These are phyloP conservation scores for Leptothorax acervorum DNA, from an alignment of 2,888 invertebrate genomes.

Conservation along the genomic window DNA sequence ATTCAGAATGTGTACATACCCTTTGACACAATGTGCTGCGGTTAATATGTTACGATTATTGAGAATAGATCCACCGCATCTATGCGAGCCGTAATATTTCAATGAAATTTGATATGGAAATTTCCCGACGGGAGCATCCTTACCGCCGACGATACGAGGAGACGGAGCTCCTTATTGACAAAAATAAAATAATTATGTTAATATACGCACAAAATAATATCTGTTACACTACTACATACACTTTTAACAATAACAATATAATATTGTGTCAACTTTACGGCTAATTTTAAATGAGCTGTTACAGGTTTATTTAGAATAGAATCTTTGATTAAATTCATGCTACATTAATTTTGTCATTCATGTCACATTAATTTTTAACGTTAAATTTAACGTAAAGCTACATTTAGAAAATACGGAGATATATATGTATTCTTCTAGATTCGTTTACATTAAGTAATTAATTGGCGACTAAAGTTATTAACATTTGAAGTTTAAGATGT, in stretches of 20 bases:
- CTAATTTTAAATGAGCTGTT: too few relatives aligned
- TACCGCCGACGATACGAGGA: slow-evolving; percentile 85
- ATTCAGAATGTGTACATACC: slow-evolving; percentile 78
- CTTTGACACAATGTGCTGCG: slow-evolving; percentile 87
- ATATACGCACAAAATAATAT: background rate
- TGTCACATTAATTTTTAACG: background rate
- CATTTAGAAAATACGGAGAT: too few relatives aligned
- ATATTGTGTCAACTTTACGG: background rate
- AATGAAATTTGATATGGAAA: slow-evolving; percentile 87
- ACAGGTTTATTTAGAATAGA: too few relatives aligned
- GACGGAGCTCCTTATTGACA: slow-evolving; percentile 55
- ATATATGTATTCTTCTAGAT: too few relatives aligned
- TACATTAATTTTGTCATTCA: too few relatives aligned
- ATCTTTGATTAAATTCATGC: too few relatives aligned
- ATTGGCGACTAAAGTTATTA: background rate
- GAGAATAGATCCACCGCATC: slow-evolving; percentile 88
- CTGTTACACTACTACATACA: background rate
- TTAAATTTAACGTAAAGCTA: too few relatives aligned
- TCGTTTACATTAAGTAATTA: background rate
- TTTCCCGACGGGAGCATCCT: slow-evolving; percentile 86
- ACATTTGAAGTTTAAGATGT: background rate
- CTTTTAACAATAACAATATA: background rate
- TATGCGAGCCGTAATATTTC: slow-evolving; percentile 85
- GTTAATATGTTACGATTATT: slow-evolving; percentile 86
- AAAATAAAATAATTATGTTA: slow-evolving; percentile 26